Base-by-base conservation (phyloP, 2,797 vertebrate genomes). In the Tadarida brasiliensis region DNA sequence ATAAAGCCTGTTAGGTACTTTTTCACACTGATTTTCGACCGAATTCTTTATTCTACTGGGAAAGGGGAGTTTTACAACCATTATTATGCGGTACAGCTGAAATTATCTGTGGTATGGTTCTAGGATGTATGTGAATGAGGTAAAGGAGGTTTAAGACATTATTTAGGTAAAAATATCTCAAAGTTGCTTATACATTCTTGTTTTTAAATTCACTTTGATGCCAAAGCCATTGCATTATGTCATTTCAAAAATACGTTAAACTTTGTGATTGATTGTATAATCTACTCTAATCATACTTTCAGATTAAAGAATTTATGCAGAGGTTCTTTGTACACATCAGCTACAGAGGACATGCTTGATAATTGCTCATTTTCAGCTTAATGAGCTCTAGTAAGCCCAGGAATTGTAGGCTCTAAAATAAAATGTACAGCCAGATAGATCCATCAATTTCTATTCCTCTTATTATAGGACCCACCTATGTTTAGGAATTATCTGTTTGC, bases 151-250 rank as follows among this genome's bases (percentile, higher is more conserved):
- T 51, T 82, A 61, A 76, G 35, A 91, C 33, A 82, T 59, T 71
- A 47, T 35, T 76, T 57, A 87, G 20, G 1, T 56, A 76, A 94
- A 85, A 59, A 39, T 47, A 26, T 57, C 35, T 90, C 28, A 47
- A 86, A 74, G n/a, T 89, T 82, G 9, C 39, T 57, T 17, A 39
- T 7, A 24, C 1, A 86, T 33, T 89, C 80, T 87, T 85, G 44
- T 68, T 91, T 91, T 76, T 54, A 71, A 88, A 78, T 56, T 73
- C 49, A 86, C 12, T 59, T 93, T 78, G 59, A 95, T 82, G 67
- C 4, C 56, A 57, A 96, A 92, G 14, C 14, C 20, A 70, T 15
- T 67, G 12, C 28, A 83, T 68, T 56, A 30, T 14, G 14, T 65
- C 68, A 30, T 63, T 94, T 87, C 22, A 61, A 65, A 87, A 70